Percentiles rank a stretch among this genome's conserved stretches.
phyloP scores from a whole-genome alignment of 2,113 vertebrate genomes.

The Bostrychus sinensis region DNA sequence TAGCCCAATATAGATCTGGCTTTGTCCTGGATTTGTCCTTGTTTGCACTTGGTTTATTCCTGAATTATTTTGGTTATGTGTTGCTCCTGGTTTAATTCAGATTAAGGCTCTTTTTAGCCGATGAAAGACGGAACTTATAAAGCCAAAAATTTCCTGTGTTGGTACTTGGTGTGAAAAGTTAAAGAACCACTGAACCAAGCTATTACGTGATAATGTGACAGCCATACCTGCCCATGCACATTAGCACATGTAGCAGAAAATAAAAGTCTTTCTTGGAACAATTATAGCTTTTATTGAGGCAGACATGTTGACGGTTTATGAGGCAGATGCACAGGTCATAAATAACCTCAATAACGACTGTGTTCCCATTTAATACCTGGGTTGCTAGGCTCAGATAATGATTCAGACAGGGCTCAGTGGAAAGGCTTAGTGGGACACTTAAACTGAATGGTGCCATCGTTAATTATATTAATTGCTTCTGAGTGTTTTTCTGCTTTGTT shows the following conservation, averaged over 20 bases:
- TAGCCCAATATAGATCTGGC: too few species aligned
- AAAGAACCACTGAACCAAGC: too few species aligned
- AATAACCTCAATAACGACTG: conserved; percentile 18
- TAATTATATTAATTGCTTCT: conserved; percentile 16
- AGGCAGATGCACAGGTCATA: conserved; percentile 8
- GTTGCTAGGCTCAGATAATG: conserved; percentile 9
- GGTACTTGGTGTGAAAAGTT: too few species aligned
- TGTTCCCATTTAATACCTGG: conserved; percentile 13
- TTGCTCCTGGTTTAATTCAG: too few species aligned
- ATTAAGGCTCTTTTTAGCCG: too few species aligned
- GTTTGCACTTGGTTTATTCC: too few species aligned
- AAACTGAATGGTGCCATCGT: conserved; percentile 14
- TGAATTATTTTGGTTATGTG: too few species aligned
- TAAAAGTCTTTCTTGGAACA: conserved; percentile 11
- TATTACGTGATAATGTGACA: neutral
- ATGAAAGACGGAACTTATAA: too few species aligned
- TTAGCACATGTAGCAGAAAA: neutral
- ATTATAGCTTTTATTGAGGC: neutral
- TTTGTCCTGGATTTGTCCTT: too few species aligned
- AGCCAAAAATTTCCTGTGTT: too few species aligned
- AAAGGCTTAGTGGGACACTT: conserved; percentile 15
- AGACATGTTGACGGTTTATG: conserved; percentile 14
- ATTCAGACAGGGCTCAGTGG: conserved; percentile 10
- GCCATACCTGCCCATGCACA: neutral
- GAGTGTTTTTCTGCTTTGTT: conserved; percentile 15